Base-by-base conservation (phyloP, 2,113 vertebrate species). In the Brachionichthys hirsutus region DNA sequence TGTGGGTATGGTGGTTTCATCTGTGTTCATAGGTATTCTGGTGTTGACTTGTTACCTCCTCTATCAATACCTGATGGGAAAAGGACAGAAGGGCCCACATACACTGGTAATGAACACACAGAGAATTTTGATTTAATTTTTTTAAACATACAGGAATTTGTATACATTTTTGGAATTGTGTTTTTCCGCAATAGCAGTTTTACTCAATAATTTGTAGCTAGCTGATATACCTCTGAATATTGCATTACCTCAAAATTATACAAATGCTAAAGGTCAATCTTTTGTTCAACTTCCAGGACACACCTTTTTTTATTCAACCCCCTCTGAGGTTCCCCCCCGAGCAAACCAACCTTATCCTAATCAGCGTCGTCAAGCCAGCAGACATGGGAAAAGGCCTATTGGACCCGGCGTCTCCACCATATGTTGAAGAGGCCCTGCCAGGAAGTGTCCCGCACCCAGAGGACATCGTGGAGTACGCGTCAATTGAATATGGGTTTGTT, bases 31-130 rank as follows among this genome's bases (percentile, higher is more conserved):
- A 2, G 67, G 72, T 64, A 4, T 67, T 3, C 18, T 86, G 12
- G 5, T 35, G 17, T 55, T 82, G 61, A 24, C 43, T 15, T 58
- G 56, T 35, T 86, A 77, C 69, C 1, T 80, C 40, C 78, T 88
- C 20, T 35, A 70, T 53, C 47, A 55, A 49, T 87, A 85, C 53
- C 44, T 90, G 52, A 49, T n/a, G 1, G 88, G 81, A 17, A 81
- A 70, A 54, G 80, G 59, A 63, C 67, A 75, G 30, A 77, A 69
- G 47, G 78, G 30, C 11, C 88, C 88, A 2, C 6, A 8, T 17
- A 70, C 17, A 14, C 66, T 88, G 84, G 86, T 88, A 82, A 84
- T 20, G 15, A 10, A 59, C 64, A 58, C 51, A 60, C 1, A 55
- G 19, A 42, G 14, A 19, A 9, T 12, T 38, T 38, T 2, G 36